Base-by-base conservation (phyloP, 2,888 invertebrate genomes). In the Lasiommata megera region DNA sequence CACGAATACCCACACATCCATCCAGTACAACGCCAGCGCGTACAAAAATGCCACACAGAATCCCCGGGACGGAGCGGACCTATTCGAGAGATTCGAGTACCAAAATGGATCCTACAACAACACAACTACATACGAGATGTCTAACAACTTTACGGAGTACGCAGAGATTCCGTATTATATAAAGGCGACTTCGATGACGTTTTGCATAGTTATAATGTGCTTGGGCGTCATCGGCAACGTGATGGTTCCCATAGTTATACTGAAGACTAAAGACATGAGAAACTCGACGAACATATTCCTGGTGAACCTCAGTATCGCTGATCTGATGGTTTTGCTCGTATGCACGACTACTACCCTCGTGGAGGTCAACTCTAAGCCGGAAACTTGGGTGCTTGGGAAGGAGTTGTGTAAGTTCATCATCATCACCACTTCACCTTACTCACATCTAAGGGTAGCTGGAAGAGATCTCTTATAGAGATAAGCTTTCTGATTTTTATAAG, bases 391-490 rank as follows among this genome's bases (percentile, higher is more conserved):
- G 65, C 93, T 98, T 53, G 98, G 98, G 43, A 95, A 95, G 76
- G 94, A 95, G 79, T 94, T 98, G 94, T 98, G 98, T 98, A 92
- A 97, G 98, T n/a, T n/a, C n/a, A n/a, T n/a, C n/a, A n/a, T n/a
- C n/a, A n/a, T n/a, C n/a, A n/a, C n/a, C n/a, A n/a, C n/a, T n/a
- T n/a, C n/a, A n/a, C n/a, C n/a, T n/a, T n/a, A n/a, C n/a, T n/a
- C n/a, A n/a, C n/a, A n/a, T n/a, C n/a, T n/a, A n/a, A n/a, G n/a
- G n/a, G n/a, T n/a, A n/a, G n/a, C n/a, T n/a, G n/a, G n/a, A n/a
- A n/a, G n/a, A n/a, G n/a, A n/a, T n/a, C n/a, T n/a, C n/a, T n/a
- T n/a, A n/a, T n/a, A n/a, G n/a, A n/a, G n/a, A n/a, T n/a, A n/a
- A n/a, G n/a, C n/a, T n/a, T n/a, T n/a, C n/a, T n/a, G n/a, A n/a